These are phyloP conservation scores for Grantiella picta DNA, from an alignment of 2,113 vertebrate genomes.

Conservation along the genomic window DNA sequence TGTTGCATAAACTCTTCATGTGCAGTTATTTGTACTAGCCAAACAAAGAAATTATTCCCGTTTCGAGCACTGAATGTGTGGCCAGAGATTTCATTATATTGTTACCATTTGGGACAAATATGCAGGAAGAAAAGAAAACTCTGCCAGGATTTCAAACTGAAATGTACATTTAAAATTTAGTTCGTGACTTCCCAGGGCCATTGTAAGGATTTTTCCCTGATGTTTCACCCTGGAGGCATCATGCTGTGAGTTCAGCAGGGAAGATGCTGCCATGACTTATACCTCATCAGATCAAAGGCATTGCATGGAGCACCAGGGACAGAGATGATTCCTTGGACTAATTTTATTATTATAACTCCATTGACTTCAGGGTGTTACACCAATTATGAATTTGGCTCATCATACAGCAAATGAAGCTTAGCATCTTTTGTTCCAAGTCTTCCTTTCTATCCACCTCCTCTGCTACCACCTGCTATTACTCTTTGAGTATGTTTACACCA, in stretches of 20 bases:
- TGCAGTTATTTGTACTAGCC: conserved; percentile 32
- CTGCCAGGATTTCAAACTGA: conserved; percentile 2
- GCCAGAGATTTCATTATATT: conserved; percentile 44
- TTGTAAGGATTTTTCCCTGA: not conserved
- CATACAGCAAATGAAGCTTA: conserved; percentile 46
- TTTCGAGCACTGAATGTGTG: not conserved
- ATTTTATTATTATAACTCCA: conserved; percentile 44
- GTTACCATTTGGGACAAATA: conserved; percentile 37
- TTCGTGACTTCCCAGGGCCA: not conserved
- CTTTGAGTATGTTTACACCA: conserved; percentile 56
- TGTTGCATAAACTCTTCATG: conserved; percentile 29
- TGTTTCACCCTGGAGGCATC: conserved; percentile 1
- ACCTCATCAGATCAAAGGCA: conserved; percentile 42
- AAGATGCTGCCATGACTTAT: conserved; percentile 34
- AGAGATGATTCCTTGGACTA: conserved; percentile 29
- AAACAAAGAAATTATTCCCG: conserved; percentile 47
- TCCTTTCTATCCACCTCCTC: conserved; percentile 43
- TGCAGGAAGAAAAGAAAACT: not conserved
- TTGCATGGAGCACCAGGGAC: not conserved
- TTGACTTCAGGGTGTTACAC: conserved; percentile 40
- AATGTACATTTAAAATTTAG: not conserved
- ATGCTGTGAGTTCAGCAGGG: not conserved
- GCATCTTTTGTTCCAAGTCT: conserved; percentile 56
- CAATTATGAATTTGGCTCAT: conserved; percentile 50
- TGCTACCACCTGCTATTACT: conserved; percentile 62